Percentiles rank a stretch among this genome's conserved stretches.
Conservation (phyloP, 2,888 invertebrate species). For the Drosophila sordidapex region DNA sequence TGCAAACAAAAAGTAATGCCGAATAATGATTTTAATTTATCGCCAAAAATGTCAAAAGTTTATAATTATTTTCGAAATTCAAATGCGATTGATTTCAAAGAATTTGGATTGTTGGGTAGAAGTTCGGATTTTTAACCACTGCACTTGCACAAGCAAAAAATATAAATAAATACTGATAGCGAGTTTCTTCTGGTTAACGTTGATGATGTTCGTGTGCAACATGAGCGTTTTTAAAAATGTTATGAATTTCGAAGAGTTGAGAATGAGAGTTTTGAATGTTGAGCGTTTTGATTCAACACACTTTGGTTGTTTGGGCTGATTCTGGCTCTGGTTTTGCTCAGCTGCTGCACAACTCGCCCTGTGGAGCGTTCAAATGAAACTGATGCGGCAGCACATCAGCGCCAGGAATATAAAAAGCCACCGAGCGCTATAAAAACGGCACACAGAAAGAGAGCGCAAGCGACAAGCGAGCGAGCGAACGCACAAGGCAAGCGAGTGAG, state of each 20-base stretch:
- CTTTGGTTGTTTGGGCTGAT: conserved; percentile 16
- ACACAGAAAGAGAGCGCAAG: conserved; percentile 29
- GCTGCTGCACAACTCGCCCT: conserved; percentile 60
- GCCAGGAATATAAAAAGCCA: conserved; percentile 65
- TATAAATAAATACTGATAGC: conserved; percentile 38
- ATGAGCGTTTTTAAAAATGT: conserved; percentile 31
- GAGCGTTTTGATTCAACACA: conserved; percentile 18
- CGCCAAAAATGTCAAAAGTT: conserved; percentile 18
- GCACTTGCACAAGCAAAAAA: conserved; percentile 50
- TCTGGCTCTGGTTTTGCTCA: conserved; percentile 19
- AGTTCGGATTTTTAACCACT: conserved; percentile 36
- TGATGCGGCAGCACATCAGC: conserved; percentile 59
- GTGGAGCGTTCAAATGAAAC: conserved; percentile 75
- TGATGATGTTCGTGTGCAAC: conserved; percentile 34
- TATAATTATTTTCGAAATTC: background rate
- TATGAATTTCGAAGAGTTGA: conserved; percentile 31
- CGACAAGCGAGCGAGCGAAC: conserved; percentile 1
- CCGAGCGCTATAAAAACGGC: conserved; percentile 27
- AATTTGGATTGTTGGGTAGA: conserved; percentile 2
- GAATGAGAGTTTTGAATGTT: conserved; percentile 17
- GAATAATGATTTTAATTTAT: conserved; percentile 1
- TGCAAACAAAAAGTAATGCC: conserved; percentile 9
- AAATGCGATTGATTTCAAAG: conserved; percentile 2
- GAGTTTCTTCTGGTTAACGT: conserved; percentile 29
- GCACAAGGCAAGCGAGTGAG: conserved; percentile 11